A percentile compares a stretch with the other conserved stretches of the same genome.
Conservation (phyloP, 2,888 invertebrate species). For the Ferdinandea cuprea region DNA sequence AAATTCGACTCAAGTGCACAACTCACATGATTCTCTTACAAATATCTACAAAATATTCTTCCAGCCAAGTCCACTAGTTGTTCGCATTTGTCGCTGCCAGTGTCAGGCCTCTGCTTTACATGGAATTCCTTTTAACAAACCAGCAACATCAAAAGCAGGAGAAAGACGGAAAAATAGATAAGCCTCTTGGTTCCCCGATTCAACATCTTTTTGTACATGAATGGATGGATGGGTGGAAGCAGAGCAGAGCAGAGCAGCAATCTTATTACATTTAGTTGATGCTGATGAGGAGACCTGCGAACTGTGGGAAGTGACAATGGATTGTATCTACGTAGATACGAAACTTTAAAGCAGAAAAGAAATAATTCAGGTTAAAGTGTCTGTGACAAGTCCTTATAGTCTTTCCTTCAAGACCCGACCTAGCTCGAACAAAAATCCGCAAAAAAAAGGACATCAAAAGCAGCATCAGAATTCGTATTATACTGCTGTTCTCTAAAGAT, state of each 20-base stretch:
- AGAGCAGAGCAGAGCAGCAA: conserved; percentile 1
- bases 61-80: neutral
- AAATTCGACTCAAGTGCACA: too few relatives aligned
- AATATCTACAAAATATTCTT: neutral
- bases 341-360: conserved; percentile 18
- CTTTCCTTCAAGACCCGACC: neutral
- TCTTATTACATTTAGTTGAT: conserved; percentile 17
- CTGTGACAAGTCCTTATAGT: conserved; percentile 46
- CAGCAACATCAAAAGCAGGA: conserved; percentile 31
- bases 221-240: neutral
- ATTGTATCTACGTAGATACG: neutral
- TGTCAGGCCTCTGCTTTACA: conserved; percentile 32
- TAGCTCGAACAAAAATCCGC: neutral
- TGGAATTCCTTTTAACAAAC: conserved; percentile 60
- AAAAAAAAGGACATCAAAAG: conserved; percentile 55
- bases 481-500: conserved; percentile 24
- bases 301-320: conserved; percentile 33
- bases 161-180: conserved; percentile 31
- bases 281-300: conserved; percentile 2
- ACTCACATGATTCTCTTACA: neutral
- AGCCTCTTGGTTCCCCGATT: conserved; percentile 34
- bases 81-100: conserved; percentile 19
- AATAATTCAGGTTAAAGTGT: conserved; percentile 57
- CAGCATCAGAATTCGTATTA: too few relatives aligned
- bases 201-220: conserved; percentile 34